Percentiles rank a stretch among this genome's conserved stretches.
Conservation (phyloP, 2,113 vertebrate genomes). For the Colossoma macropomum region DNA sequence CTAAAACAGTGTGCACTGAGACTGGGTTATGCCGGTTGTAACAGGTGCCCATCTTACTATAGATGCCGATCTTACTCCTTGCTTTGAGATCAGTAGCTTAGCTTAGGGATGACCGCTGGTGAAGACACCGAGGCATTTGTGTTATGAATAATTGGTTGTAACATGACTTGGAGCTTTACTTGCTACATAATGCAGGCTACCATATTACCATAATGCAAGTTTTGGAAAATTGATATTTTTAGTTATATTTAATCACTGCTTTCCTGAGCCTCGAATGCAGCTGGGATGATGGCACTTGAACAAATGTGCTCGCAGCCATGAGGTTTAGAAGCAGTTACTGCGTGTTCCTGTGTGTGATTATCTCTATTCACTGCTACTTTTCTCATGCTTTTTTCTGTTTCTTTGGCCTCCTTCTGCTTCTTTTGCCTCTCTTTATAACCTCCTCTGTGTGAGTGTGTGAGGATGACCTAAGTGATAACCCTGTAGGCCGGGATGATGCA, state of each 20-base stretch:
- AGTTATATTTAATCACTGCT: neutral
- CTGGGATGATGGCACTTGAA: neutral
- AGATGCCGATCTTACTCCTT: neutral
- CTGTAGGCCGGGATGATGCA: constrained; percentile 41
- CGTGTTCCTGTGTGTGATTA: neutral
- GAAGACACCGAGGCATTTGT: neutral
- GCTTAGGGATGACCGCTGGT: neutral
- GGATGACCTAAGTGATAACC: constrained; percentile 62
- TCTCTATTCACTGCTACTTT: constrained; percentile 1
- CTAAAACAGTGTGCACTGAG: no score
- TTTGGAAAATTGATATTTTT: neutral
- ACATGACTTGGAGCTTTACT: neutral
- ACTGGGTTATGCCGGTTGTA: no score
- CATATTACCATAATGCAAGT: neutral
- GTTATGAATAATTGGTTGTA: neutral
- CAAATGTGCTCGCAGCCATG: neutral
- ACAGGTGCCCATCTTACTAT: no score
- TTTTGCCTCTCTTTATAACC: constrained; percentile 29
- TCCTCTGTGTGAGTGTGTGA: constrained; percentile 31
- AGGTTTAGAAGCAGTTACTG: neutral
- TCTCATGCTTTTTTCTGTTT: neutral
- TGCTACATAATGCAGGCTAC: neutral
- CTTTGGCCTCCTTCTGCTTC: constrained; percentile 19
- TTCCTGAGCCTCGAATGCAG: neutral
- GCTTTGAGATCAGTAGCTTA: neutral